Percentiles rank a stretch among this genome's conserved stretches.
Evolutionary conservation across 2,113 vertebrate genomes (phyloP).

Genomic region (Porphyrio hochstetteri): DNA sequence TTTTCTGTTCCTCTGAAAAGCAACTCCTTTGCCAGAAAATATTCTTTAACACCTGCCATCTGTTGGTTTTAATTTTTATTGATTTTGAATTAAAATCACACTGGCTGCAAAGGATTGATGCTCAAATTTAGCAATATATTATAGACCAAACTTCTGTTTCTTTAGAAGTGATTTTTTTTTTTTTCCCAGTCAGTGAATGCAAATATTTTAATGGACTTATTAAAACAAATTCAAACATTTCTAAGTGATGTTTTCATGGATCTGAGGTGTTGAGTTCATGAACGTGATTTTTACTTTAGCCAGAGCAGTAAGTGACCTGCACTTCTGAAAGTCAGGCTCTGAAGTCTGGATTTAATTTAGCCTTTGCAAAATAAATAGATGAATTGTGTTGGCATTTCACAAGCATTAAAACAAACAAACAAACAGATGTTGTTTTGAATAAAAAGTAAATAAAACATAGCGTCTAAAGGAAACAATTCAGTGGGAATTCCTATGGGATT

Average conservation of each 20-base stretch:
- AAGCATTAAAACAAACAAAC: conserved; percentile 37
- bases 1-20: neutral
- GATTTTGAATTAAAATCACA: neutral
- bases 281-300: conserved; percentile 12
- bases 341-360: neutral
- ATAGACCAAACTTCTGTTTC: neutral
- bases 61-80: conserved; percentile 37
- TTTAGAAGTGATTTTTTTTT: neutral
- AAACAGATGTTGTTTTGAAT: conserved; percentile 54
- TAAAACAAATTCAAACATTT: neutral
- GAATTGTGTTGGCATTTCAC: conserved; percentile 34
- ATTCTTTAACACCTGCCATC: conserved; percentile 19
- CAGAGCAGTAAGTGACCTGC: conserved; percentile 1
- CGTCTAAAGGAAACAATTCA: neutral
- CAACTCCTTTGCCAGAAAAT: neutral
- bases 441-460: conserved; percentile 41
- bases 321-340: conserved; percentile 9
- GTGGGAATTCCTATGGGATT: neutral
- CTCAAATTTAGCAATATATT: neutral
- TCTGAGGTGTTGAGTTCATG: conserved; percentile 10
- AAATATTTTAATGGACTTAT: neutral
- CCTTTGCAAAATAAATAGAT: neutral
- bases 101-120: neutral
- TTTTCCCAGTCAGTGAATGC: neutral
- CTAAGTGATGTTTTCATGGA: neutral